Evolutionary conservation across 2,113 vertebrate genomes (phyloP), one percentile per base, ranked within the genome.

Genomic region (Phrynosoma blainvillii): DNA sequence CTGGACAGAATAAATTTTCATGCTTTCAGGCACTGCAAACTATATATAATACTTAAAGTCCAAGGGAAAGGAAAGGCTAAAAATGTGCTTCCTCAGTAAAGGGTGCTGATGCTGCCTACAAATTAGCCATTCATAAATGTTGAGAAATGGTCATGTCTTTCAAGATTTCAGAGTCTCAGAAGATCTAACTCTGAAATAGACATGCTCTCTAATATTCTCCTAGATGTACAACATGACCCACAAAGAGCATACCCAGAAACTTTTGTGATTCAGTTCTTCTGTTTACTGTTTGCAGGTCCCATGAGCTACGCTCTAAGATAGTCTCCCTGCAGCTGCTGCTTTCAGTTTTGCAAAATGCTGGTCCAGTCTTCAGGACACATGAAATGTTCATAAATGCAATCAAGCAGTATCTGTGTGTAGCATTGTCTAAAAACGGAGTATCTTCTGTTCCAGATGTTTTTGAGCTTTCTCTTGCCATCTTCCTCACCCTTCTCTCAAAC

Each of bases 311-410:
- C 27, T 99, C 99, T 62, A 99, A 99, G 95, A 96, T 99, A 54
- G 98, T 99, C 6, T 99, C 99, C 62, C 97, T 99, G 79, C 99
- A 99, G 96, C 97, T 99, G 77, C 97, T 99, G 83, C 97, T 99
- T 27, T 99, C 99, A 0, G 98, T 99, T 88, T 95, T 99, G 88
- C 99, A 99, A 95, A 98, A 98, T 0, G 99, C 99, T 0, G 99
- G 99, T 21, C 98, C 98, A 0, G 97, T 99, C 88, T 99, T 99
- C 93, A 97, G 98, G 94, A 99, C 98, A 0, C 98, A 99, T 0
- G 98, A 99, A 95, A 99, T 99, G 98, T 99, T 99, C 76, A 98
- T 99, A 94, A 99, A 98, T 47, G 98, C 98, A 59, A 99, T 99
- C 95, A 99, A 99, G 94, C 99, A 99, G 75, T 99, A 99, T 86